Evolutionary conservation across 92 coral and sea anemone species (phyloP).

Genomic region (Heliopora coerulea): DNA sequence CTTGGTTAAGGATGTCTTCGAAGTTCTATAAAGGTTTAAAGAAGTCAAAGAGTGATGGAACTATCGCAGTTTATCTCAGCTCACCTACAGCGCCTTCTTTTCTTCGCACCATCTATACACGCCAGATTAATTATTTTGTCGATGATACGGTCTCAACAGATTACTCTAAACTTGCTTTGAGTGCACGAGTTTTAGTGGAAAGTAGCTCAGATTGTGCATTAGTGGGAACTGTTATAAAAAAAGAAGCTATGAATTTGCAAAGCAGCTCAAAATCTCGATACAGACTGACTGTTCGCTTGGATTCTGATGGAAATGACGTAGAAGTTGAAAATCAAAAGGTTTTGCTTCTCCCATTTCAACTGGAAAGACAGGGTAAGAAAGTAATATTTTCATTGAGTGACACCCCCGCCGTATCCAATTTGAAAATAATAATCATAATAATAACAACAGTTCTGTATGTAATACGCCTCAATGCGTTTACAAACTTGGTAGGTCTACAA

Average conservation of each 20-base stretch:
- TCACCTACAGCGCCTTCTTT: background rate
- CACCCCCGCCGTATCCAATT: background rate
- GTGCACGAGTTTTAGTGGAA: slow-evolving; percentile 1
- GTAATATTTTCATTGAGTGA: background rate
- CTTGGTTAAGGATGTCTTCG: slow-evolving; percentile 15
- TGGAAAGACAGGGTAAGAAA: slow-evolving; percentile 6
- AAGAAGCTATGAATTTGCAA: background rate
- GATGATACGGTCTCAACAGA: background rate
- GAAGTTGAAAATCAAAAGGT: background rate
- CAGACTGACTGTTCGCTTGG: slow-evolving; percentile 6
- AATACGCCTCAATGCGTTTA: too few relatives aligned
- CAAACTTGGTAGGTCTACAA: too few relatives aligned
- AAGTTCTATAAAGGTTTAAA: slow-evolving; percentile 5
- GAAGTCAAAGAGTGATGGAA: background rate
- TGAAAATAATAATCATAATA: too few relatives aligned
- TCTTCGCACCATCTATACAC: background rate
- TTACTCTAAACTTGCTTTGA: background rate
- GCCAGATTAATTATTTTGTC: background rate
- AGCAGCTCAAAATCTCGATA: background rate
- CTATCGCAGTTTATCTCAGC: background rate
- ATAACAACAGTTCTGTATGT: too few relatives aligned
- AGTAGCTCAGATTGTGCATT: background rate
- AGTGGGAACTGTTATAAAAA: slow-evolving; percentile 11
- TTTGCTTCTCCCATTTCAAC: slow-evolving; percentile 17
- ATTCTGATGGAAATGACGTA: background rate